Evolutionary conservation across 2,113 vertebrate species (phyloP).

Genomic region (Lepus timidus): DNA sequence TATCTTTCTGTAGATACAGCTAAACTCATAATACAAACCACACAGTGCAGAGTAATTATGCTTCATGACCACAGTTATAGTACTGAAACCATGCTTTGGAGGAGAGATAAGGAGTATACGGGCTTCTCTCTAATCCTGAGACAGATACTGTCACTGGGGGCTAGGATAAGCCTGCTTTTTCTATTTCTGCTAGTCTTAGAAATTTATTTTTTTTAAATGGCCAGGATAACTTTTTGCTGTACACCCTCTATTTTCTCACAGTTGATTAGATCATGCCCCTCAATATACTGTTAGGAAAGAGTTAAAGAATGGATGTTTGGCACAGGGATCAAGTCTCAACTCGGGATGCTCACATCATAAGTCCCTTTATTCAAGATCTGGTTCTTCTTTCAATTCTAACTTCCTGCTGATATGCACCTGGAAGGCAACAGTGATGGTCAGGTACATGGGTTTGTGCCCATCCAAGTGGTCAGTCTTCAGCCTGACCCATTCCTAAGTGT

Average conservation of each 20-base stretch:
- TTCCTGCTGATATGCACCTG: no score
- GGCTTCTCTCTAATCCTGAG: neutral
- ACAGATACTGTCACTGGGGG: neutral
- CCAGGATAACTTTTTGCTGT: neutral
- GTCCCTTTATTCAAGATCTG: no score
- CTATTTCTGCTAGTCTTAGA: neutral
- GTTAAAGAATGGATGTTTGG: no score
- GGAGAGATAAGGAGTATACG: fast-evolving
- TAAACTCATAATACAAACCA: neutral
- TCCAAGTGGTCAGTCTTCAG: no score
- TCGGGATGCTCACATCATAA: no score
- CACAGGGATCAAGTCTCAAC: no score
- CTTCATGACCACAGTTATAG: neutral
- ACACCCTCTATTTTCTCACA: fast-evolving
- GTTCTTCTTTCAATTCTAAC: no score
- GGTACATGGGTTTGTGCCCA: no score
- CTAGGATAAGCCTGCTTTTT: neutral
- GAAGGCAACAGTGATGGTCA: no score
- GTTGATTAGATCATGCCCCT: fast-evolving
- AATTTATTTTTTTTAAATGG: neutral
- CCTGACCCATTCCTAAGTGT: no score
- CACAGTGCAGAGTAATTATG: neutral
- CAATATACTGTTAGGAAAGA: neutral
- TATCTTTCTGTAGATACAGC: neutral
- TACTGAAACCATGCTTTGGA: neutral